A percentile compares a stretch with the other conserved stretches of the same genome.
phyloP scores from a whole-genome alignment of 2,113 vertebrate species.

The Atherinomorus stipes region DNA sequence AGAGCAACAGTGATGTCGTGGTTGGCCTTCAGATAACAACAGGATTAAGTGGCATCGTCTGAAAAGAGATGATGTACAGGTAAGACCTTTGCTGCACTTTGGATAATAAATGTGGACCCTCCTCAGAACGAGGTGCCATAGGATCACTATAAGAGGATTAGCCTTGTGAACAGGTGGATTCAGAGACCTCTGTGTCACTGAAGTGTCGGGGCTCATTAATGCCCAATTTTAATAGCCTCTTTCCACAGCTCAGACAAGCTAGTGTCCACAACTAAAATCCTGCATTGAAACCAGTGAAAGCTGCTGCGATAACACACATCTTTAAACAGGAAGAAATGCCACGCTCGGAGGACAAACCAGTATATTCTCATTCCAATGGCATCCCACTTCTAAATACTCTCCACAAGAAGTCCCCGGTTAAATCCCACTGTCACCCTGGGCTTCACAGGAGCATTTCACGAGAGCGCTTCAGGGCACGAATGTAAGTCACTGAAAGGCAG shows the following conservation, averaged over 20 bases:
- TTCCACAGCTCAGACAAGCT: too few relatives aligned
- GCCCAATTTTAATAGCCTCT: constrained; percentile 37
- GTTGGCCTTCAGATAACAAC: constrained; percentile 21
- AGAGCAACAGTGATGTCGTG: constrained; percentile 16
- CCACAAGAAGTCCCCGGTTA: background rate
- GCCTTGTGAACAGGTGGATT: constrained; percentile 28
- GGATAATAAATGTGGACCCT: background rate
- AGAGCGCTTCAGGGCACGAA: constrained; percentile 26
- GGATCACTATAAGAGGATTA: constrained; percentile 62
- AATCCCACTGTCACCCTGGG: constrained; percentile 25
- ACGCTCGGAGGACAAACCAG: too few relatives aligned
- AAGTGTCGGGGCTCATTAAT: constrained; percentile 40
- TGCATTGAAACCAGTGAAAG: too few relatives aligned
- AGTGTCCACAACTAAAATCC: too few relatives aligned
- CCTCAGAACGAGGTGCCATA: constrained; percentile 16
- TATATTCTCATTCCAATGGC: too few relatives aligned
- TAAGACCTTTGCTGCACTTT: constrained; percentile 43
- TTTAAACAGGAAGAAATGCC: too few relatives aligned
- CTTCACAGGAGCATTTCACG: constrained; percentile 18
- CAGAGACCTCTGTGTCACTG: constrained; percentile 31
- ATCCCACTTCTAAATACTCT: background rate
- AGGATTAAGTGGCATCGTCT: constrained; percentile 57
- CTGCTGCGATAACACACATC: too few relatives aligned
- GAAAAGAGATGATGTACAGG: constrained; percentile 13
- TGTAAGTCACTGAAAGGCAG: constrained; percentile 19